Evolutionary conservation across 2,888 invertebrate species (phyloP).

Genomic region (Marronus borbonicus): DNA sequence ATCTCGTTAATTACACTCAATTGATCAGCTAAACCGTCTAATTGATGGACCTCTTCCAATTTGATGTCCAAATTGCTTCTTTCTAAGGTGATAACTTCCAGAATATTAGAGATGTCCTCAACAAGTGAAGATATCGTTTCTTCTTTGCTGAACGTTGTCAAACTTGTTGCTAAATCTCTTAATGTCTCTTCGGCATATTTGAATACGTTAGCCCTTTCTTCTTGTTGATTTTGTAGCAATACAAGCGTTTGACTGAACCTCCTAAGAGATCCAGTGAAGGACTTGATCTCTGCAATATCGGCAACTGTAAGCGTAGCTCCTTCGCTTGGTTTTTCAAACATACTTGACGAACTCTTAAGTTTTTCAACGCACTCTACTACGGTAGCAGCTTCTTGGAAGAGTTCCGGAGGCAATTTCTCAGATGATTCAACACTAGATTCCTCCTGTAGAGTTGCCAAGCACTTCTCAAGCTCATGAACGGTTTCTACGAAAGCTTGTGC

Average conservation of each 20-base stretch:
- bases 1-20: slow-evolving; percentile 48
- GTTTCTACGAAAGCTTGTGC: slow-evolving; percentile 60
- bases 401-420: slow-evolving; percentile 58
- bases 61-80: slow-evolving; percentile 50
- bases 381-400: slow-evolving; percentile 63
- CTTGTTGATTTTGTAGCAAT: slow-evolving; percentile 60
- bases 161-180: slow-evolving; percentile 62
- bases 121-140: slow-evolving; percentile 60
- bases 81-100: slow-evolving; percentile 61
- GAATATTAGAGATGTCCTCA: slow-evolving; percentile 63
- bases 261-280: slow-evolving; percentile 62
- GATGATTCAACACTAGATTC: slow-evolving; percentile 59
- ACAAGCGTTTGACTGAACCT: slow-evolving; percentile 62
- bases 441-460: slow-evolving; percentile 62
- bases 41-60: slow-evolving; percentile 48
- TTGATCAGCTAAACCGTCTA: slow-evolving; percentile 49
- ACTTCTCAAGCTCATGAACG: slow-evolving; percentile 63
- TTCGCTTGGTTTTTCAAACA: slow-evolving; percentile 58
- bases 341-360: slow-evolving; percentile 59
- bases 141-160: slow-evolving; percentile 61
- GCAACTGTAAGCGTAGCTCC: slow-evolving; percentile 60
- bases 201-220: slow-evolving; percentile 60
- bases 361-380: slow-evolving; percentile 65
- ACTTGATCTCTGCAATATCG: slow-evolving; percentile 62
- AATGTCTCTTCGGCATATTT: slow-evolving; percentile 60